phyloP scores from a whole-genome alignment of 2,888 invertebrate species.

The Eumerus sabulonum region DNA sequence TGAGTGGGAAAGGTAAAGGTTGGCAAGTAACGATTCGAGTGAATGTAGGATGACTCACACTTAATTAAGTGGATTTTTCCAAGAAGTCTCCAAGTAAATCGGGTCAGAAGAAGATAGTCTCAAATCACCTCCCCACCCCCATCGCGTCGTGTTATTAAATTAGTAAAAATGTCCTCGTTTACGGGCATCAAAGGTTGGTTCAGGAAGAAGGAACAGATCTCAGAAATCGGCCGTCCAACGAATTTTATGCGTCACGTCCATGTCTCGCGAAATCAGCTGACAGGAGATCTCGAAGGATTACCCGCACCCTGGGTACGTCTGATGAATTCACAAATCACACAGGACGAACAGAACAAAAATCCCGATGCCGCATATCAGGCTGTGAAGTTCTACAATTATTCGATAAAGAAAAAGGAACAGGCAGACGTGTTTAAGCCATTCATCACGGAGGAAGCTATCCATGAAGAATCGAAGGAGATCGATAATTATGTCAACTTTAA shows the following conservation, averaged over 20 bases:
- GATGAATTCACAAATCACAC: slow-evolving; percentile 90
- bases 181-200: slow-evolving; percentile 77
- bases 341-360: slow-evolving; percentile 92
- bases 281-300: slow-evolving; percentile 91
- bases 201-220: slow-evolving; percentile 78
- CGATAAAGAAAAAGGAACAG: slow-evolving; percentile 88
- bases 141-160: too few species aligned
- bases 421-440: slow-evolving; percentile 88
- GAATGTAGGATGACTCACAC: slow-evolving; percentile 54
- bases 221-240: slow-evolving; percentile 88
- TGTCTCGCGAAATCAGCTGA: slow-evolving; percentile 89
- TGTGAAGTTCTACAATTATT: slow-evolving; percentile 93
- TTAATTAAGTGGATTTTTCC: slow-evolving; percentile 44
- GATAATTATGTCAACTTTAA: slow-evolving; percentile 87
- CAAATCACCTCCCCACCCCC: neutral
- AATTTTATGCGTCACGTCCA: slow-evolving; percentile 92
- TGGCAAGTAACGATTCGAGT: slow-evolving; percentile 20
- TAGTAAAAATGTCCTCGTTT: slow-evolving; percentile 74
- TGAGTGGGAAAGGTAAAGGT: slow-evolving; percentile 54
- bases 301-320: slow-evolving; percentile 90
- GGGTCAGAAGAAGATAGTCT: neutral
- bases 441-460: slow-evolving; percentile 89
- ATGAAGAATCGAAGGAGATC: slow-evolving; percentile 90
- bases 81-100: slow-evolving; percentile 50
- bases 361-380: slow-evolving; percentile 95